Evolutionary conservation across 2,113 vertebrate genomes (phyloP).

Genomic region (Nycticorax nycticorax): DNA sequence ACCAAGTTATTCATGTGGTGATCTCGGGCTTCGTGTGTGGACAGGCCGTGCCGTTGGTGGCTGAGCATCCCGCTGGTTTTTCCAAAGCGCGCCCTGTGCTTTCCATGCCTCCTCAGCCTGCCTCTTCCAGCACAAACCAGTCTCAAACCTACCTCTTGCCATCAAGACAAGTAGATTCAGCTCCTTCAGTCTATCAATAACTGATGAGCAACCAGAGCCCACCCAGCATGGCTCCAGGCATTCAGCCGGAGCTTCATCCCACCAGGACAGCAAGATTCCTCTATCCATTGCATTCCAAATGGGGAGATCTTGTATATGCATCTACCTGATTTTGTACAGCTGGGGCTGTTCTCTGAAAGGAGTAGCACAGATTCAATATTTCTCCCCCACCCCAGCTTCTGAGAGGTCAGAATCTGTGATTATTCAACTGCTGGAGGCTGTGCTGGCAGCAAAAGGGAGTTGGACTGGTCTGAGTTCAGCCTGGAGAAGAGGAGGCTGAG

Average conservation of each 20-base stretch:
- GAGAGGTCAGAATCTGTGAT: background rate
- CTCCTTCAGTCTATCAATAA: background rate
- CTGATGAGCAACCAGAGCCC: background rate
- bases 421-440: background rate
- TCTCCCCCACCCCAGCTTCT: background rate
- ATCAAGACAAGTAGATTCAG: background rate
- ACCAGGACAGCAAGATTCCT: background rate
- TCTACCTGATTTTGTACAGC: too few relatives aligned
- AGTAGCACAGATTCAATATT: background rate
- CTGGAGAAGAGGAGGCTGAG: too few relatives aligned
- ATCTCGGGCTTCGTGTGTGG: accelerated
- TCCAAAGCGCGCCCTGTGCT: background rate
- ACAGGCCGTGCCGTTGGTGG: background rate
- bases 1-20: too few relatives aligned
- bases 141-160: background rate
- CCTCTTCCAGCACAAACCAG: background rate
- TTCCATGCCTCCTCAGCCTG: accelerated
- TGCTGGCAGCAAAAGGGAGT: background rate
- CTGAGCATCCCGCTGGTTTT: background rate
- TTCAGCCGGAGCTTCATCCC: background rate
- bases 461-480: background rate
- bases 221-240: background rate
- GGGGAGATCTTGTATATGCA: background rate
- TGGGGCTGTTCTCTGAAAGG: background rate
- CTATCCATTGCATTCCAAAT: background rate